Evolutionary conservation across 2,113 vertebrate species (phyloP).

Genomic region (Hylia prasina): DNA sequence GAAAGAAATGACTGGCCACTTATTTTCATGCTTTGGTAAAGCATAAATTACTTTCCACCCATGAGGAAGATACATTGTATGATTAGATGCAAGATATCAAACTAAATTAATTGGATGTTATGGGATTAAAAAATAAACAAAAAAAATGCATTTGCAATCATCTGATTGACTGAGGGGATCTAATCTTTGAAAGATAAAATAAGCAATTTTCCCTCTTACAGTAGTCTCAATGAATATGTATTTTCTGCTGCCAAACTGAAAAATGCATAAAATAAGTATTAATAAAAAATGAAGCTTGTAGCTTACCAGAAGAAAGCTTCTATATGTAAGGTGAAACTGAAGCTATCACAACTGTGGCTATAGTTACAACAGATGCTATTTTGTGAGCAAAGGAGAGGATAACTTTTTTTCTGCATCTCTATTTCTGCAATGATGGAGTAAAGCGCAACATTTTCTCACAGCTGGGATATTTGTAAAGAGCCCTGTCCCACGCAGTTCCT

Average conservation of each 20-base stretch:
- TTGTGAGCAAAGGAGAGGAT: background rate
- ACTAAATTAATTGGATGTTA: constrained; percentile 9
- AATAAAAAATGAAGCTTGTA: background rate
- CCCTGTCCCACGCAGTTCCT: background rate
- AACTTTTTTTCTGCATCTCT: background rate
- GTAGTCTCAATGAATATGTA: background rate
- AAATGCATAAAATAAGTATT: background rate
- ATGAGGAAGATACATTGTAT: background rate
- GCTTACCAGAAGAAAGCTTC: background rate
- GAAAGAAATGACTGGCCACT: background rate
- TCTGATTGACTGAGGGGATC: background rate
- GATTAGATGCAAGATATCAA: background rate
- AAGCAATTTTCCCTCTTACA: background rate
- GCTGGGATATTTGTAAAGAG: background rate
- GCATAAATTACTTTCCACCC: constrained; percentile 12
- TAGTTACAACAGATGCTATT: background rate
- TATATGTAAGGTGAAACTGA: background rate
- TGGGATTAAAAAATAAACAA: background rate
- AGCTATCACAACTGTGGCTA: background rate
- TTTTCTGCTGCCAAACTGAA: background rate
- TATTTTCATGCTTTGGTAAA: constrained; percentile 40
- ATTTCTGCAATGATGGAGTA: background rate
- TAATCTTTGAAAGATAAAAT: background rate
- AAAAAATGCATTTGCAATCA: background rate
- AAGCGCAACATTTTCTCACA: background rate